Base-by-base conservation (phyloP, 2,113 vertebrate genomes). In the Mormoops blainvillei region DNA sequence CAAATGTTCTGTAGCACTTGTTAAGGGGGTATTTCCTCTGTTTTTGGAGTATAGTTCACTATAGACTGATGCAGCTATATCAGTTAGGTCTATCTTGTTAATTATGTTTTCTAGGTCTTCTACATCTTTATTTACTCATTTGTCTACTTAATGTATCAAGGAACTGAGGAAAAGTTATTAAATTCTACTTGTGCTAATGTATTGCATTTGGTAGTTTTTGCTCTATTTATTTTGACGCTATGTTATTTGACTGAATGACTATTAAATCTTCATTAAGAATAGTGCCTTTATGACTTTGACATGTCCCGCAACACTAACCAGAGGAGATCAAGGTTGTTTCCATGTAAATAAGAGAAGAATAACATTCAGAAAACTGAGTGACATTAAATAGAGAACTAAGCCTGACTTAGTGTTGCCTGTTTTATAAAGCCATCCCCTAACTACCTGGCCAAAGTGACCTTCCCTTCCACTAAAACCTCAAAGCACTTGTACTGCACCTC, bases 61-160 rank as follows among this genome's bases (percentile, higher is more conserved):
- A 36, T 9, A 54, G 41, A 56, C 33, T 58, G 61, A 74, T 36
- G 28, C 15, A 68, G 61, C 13, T 52, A 5, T 31, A 52, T 68
- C 45, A 52, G 18, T 56, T 52, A 89, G 38, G 54, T 22, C n/a
- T 81, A 63, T 31, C 43, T 48, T 93, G 71, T 67, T 89, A 94
- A 91, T 89, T 83, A 68, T 43, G 16, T 67, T 73, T 77, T 78
- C 61, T 86, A 91, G 67, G 13, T 94, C 82, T 71, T 88, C 65
- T 73, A 70, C 38, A 85, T 91, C 38, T 80, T 94, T 61, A 82
- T 82, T 84, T 87, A 93, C 31, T 74, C 56, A 89, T 87, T 96
- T 94, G 5, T 81, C 74, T 91, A 73, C 67, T 91, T 70, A 54
- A 89, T 74, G 70, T 89, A 45, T 82, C 83, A 61, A 45, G n/a